Evolutionary conservation across 2,888 invertebrate genomes (phyloP).

Genomic region (Achlya flavicornis): DNA sequence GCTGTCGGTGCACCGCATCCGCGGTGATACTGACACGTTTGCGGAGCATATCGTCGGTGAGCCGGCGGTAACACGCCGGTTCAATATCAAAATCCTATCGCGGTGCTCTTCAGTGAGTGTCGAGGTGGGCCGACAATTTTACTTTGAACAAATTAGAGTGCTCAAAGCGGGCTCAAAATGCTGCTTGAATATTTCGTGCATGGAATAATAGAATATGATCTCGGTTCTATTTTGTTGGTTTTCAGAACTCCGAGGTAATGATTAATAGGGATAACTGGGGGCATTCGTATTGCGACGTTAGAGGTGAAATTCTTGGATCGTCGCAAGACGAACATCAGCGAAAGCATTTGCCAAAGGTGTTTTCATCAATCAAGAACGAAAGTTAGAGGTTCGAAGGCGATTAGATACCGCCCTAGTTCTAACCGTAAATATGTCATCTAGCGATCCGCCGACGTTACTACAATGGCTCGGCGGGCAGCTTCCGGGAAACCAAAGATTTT

Average conservation of each 20-base stretch:
- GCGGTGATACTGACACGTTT: constrained; percentile 57
- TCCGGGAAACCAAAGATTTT: constrained; percentile 86
- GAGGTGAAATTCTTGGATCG: constrained; percentile 87
- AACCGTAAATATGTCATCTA: constrained; percentile 87
- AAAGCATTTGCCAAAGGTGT: constrained; percentile 86
- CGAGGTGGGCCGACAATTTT: constrained; percentile 76
- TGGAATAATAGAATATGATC: constrained; percentile 87
- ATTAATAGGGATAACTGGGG: constrained; percentile 86
- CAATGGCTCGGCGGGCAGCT: constrained; percentile 83
- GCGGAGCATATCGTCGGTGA: constrained; percentile 55
- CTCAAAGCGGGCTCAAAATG: constrained; percentile 83
- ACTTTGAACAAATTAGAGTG: constrained; percentile 88
- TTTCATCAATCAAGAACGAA: constrained; percentile 88
- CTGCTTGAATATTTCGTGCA: constrained; percentile 80
- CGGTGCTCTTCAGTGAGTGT: constrained; percentile 51
- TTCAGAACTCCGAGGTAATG: constrained; percentile 84
- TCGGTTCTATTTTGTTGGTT: constrained; percentile 86
- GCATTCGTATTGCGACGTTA: constrained; percentile 86
- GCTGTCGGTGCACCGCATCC: constrained; percentile 73
- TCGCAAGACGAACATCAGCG: constrained; percentile 85
- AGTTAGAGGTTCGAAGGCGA: constrained; percentile 88
- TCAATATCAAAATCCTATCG: constrained; percentile 49
- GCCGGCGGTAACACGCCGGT: constrained; percentile 50
- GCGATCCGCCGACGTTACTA: constrained; percentile 84
- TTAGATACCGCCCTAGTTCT: constrained; percentile 85